Conservation (phyloP, 2,797 vertebrate species). For the Helostoma temminkii region DNA sequence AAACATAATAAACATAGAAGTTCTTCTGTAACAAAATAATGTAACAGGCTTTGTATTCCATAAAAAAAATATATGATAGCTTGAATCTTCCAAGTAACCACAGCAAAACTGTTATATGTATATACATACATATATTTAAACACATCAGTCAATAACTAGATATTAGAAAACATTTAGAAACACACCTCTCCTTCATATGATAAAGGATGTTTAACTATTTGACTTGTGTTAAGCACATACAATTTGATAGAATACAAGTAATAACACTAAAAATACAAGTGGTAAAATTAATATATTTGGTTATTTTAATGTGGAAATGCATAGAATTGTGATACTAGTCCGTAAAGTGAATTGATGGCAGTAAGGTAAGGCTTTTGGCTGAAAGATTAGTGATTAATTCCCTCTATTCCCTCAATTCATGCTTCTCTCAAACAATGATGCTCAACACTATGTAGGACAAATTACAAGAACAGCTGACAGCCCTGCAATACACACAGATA, state of each 20-base stretch:
- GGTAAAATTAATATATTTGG: neutral
- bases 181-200: neutral
- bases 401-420: constrained; percentile 7
- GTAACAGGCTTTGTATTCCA: constrained; percentile 15
- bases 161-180: constrained; percentile 10
- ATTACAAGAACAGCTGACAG: neutral
- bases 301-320: constrained; percentile 17
- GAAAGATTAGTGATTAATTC: constrained; percentile 22
- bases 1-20: neutral
- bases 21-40: neutral
- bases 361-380: constrained; percentile 79
- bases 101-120: constrained; percentile 9
- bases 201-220: constrained; percentile 22
- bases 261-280: constrained; percentile 27
- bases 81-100: neutral
- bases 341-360: constrained; percentile 32
- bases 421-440: constrained; percentile 6
- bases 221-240: constrained; percentile 23
- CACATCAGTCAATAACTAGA: constrained; percentile 9
- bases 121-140: neutral
- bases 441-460: neutral
- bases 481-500: neutral
- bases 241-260: constrained; percentile 10
- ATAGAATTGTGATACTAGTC: constrained; percentile 43
- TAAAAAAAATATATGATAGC: neutral